Base-by-base conservation (phyloP, 2,113 vertebrate genomes). In the Pseudois nayaur region DNA sequence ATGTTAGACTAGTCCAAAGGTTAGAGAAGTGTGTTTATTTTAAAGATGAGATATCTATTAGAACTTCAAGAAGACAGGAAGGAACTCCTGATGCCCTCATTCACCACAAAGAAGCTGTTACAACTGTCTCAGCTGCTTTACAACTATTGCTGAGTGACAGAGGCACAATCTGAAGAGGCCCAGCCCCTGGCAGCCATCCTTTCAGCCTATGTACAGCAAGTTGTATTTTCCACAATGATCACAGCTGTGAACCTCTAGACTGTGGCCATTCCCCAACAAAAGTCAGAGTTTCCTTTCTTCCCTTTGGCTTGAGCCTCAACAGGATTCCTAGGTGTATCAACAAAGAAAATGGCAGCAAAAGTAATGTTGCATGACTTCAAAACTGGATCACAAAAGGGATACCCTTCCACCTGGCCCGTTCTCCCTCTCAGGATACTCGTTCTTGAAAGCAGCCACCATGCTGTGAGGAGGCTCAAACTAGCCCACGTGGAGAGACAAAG, bases 151-250 rank as follows among this genome's bases (percentile, higher is more conserved):
- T 57, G 59, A 90, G 94, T 52, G 31, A 87, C 3, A 92, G 71
- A 83, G 36, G 14, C 50, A 76, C 96, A 94, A 81, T 91, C 17
- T 82, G 78, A 97, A 89, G 50, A 95, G n/a, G n/a, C n/a, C 54
- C 57, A 78, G 59, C n/a, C 84, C 67, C 82, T 74, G 45, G 33
- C 11, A 79, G 82, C 29, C 93, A 13, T 33, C 87, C 87, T 79
- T 95, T 93, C 31, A 50, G 71, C 50, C 55, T 71, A 67, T 4
- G 19, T 76, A 76, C 11, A 76, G 23, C 33, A 94, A 95, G 36
- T 21, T 82, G 12, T 71, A 25, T 94, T 89, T 97, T 91, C 45
- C 64, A 96, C 96, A 71, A 50, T 87, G 78, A 67, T 83, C 54
- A 91, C 7, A n/a, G 33, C 23, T 29, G 52, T 71, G 48, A 84